Evolutionary conservation across 2,888 invertebrate species (phyloP).

Genomic region (Thumatha senex): DNA sequence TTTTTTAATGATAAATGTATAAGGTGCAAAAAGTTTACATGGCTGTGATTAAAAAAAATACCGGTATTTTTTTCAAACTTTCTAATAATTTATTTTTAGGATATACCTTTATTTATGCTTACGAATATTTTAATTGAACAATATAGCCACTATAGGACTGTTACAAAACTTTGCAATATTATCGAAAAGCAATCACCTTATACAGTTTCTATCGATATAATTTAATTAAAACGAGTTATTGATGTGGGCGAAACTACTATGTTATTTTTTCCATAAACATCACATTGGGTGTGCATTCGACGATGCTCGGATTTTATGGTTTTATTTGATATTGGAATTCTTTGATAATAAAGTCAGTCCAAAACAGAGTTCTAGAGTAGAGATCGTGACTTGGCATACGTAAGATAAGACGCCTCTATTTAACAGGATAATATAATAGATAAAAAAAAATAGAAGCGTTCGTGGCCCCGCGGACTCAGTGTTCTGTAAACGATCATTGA

Average conservation of each 20-base stretch:
- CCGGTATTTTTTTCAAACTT: not conserved
- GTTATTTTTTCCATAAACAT: conserved; percentile 27
- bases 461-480: too few relatives aligned
- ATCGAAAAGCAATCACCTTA: conserved; percentile 43
- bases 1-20: not conserved
- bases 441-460: too few relatives aligned
- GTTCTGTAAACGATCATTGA: too few relatives aligned
- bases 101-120: conserved; percentile 17
- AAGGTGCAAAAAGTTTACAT: too few relatives aligned
- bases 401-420: too few relatives aligned
- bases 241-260: conserved; percentile 52
- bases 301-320: conserved; percentile 15
- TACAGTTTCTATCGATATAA: conserved; percentile 58
- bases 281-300: conserved; percentile 19
- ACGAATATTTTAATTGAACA: not conserved
- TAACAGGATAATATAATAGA: too few relatives aligned
- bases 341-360: conserved; percentile 7
- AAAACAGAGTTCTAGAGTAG: too few relatives aligned
- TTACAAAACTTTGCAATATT: conserved; percentile 21
- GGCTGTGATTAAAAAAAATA: not conserved
- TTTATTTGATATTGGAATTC: conserved; percentile 6
- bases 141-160: not conserved
- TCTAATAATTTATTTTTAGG: too few relatives aligned
- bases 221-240: conserved; percentile 60
- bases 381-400: too few relatives aligned